phyloP scores from a whole-genome alignment of 1,140 invertebrate genomes.

The Pentalonia nigronervosa region DNA sequence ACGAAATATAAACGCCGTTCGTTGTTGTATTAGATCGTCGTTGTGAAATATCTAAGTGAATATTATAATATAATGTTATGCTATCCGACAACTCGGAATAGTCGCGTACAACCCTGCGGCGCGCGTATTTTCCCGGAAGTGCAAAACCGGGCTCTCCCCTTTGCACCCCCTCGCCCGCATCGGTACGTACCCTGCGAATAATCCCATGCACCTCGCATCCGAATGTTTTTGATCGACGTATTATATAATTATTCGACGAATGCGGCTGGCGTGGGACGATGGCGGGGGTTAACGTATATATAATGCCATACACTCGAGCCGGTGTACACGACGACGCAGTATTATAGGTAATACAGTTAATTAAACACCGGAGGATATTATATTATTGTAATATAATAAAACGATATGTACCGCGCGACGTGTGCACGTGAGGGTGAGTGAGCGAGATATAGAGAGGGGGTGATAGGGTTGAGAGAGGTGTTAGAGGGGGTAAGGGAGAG shows the following conservation, averaged over 20 bases:
- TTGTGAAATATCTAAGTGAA: neutral
- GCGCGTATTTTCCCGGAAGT: neutral
- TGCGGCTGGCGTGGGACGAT: neutral
- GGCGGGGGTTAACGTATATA: neutral
- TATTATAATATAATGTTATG: neutral
- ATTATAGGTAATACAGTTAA: slow-evolving; percentile 5
- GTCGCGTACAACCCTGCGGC: neutral
- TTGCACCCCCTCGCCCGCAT: no score
- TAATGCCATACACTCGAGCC: neutral
- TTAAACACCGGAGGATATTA: neutral
- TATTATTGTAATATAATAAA: neutral
- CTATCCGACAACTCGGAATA: neutral
- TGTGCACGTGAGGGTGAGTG: no score
- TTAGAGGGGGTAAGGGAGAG: no score
- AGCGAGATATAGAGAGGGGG: no score
- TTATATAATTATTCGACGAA: neutral
- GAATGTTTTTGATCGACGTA: slow-evolving; percentile 1
- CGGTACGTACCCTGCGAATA: neutral
- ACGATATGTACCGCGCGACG: neutral
- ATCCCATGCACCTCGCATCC: neutral
- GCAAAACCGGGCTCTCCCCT: neutral
- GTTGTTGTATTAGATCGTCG: neutral
- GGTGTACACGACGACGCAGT: neutral
- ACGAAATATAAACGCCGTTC: neutral
- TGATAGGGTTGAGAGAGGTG: no score